Evolutionary conservation across 2,113 vertebrate species (phyloP).

Genomic region (Furnarius figulus): DNA sequence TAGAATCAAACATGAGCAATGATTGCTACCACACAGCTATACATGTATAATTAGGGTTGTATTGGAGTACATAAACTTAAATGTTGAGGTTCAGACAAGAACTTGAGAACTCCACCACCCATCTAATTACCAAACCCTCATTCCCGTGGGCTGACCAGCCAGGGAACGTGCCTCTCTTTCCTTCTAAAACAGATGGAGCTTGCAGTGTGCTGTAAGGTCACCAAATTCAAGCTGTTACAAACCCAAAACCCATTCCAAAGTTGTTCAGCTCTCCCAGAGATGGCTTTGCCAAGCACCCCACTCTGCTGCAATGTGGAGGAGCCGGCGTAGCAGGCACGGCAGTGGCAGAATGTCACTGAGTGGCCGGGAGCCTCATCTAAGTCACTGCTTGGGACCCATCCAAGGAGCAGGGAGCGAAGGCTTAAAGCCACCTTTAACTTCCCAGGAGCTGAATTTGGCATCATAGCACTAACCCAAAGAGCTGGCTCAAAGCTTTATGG

Average conservation of each 20-base stretch:
- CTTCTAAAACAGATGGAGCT: slow-evolving; percentile 49
- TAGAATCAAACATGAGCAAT: background rate
- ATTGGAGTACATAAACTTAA: background rate
- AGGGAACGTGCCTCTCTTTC: background rate
- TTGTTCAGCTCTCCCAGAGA: background rate
- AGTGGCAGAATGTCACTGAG: slow-evolving; percentile 7
- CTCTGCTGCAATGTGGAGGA: background rate
- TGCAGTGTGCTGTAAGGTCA: slow-evolving; percentile 28
- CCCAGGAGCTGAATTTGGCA: slow-evolving; percentile 52
- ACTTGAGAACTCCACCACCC: background rate
- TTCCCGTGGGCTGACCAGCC: background rate
- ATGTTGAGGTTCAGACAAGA: background rate
- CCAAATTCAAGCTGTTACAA: slow-evolving; percentile 59
- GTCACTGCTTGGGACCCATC: slow-evolving; percentile 10
- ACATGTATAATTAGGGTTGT: background rate
- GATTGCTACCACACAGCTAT: background rate
- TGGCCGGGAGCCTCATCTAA: slow-evolving; percentile 20
- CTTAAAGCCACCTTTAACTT: slow-evolving; percentile 63
- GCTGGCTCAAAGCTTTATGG: slow-evolving; percentile 58
- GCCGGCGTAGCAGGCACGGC: background rate
- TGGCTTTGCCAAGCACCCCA: slow-evolving; percentile 10
- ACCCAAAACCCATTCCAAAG: slow-evolving; percentile 40
- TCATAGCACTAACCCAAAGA: slow-evolving; percentile 14
- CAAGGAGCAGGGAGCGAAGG: slow-evolving; percentile 37
- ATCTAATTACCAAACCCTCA: background rate